These are phyloP conservation scores for Myopa testacea DNA, from an alignment of 2,888 invertebrate species.

Conservation along the genomic window DNA sequence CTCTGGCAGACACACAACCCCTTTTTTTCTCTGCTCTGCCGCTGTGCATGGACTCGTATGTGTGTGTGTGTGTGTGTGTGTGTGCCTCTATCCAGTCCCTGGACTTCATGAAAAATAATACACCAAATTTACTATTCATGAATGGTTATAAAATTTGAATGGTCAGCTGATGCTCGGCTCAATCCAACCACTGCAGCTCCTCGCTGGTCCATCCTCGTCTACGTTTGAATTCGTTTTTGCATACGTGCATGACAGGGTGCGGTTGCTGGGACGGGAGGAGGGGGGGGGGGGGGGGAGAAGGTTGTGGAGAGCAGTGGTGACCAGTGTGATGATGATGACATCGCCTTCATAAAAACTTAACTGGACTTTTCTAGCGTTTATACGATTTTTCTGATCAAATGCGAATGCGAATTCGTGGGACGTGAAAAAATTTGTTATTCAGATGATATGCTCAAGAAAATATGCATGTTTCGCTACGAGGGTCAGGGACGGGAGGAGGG, in stretches of 20 bases:
- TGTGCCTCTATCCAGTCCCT: not conserved
- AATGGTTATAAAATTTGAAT: constrained; percentile 43
- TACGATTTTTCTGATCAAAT: constrained; percentile 36
- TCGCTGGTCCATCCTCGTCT: not conserved
- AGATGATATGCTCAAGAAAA: constrained; percentile 61
- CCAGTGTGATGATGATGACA: constrained; percentile 51
- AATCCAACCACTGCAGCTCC: not conserved
- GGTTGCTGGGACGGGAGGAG: not conserved
- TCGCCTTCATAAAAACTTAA: constrained; percentile 46
- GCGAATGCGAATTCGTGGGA: constrained; percentile 50
- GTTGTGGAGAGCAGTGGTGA: not conserved
- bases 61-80: not conserved
- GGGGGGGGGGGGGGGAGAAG: not conserved
- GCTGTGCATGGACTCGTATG: not conserved
- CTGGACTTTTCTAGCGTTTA: constrained; percentile 34
- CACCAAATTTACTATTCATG: constrained; percentile 49
- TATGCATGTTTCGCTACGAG: constrained; percentile 52
- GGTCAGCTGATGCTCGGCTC: constrained; percentile 51
- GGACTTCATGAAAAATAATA: constrained; percentile 16
- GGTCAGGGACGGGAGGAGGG: not conserved
- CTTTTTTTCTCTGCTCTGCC: constrained; percentile 45
- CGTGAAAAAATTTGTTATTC: constrained; percentile 66
- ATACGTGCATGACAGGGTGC: constrained; percentile 28
- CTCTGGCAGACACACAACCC: constrained; percentile 46
- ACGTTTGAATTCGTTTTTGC: constrained; percentile 36